Evolutionary conservation across 92 coral and sea anemone species (phyloP).

Genomic region (Paragorgia papillata): DNA sequence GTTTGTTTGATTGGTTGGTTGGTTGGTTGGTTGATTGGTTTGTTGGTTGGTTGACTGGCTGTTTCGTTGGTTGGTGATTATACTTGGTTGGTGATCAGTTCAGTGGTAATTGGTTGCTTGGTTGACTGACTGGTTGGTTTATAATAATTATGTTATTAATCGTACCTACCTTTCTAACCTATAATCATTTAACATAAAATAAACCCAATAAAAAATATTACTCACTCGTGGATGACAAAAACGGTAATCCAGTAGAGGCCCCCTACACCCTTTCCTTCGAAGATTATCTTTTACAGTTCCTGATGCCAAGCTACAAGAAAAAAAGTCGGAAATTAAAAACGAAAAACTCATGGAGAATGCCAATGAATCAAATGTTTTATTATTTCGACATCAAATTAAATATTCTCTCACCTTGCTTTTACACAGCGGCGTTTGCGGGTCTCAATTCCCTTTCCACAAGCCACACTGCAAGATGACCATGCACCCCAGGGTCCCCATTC

Average conservation of each 20-base stretch:
- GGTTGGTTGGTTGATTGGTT: no score
- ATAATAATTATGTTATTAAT: no score
- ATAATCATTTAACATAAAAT: not conserved
- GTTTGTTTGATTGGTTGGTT: no score
- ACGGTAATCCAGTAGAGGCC: conserved; percentile 13
- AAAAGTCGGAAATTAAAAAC: not conserved
- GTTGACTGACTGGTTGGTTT: no score
- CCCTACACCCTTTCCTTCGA: not conserved
- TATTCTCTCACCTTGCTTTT: conserved; percentile 31
- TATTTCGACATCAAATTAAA: not conserved
- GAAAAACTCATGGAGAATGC: not conserved
- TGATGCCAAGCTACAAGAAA: not conserved
- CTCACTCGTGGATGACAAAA: conserved; percentile 15
- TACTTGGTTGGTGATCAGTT: no score
- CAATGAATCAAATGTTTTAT: no score
- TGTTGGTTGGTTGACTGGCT: no score
- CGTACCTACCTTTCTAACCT: no score
- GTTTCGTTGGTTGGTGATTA: no score
- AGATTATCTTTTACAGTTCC: not conserved
- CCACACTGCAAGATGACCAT: conserved; percentile 82
- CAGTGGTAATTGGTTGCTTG: no score
- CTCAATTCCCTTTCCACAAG: conserved; percentile 88
- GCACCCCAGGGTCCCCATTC: conserved; percentile 81
- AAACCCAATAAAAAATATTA: not conserved
- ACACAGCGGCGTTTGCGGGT: conserved; percentile 77